Conservation (phyloP, 1,140 invertebrate species). For the Pseudomyrmex dendroicus region DNA sequence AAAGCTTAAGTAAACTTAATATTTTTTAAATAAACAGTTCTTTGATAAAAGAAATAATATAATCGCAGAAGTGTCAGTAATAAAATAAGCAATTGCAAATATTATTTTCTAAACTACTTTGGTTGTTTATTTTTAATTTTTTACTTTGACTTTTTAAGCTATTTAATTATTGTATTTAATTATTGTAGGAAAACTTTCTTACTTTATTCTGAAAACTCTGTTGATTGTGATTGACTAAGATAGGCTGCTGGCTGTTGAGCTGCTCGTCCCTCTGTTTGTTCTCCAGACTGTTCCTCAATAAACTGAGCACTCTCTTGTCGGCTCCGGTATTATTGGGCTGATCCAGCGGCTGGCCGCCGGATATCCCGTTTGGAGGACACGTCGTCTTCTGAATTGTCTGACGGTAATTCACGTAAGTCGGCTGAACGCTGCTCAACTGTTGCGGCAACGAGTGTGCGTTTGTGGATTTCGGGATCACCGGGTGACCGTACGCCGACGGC, state of each 20-base stretch:
- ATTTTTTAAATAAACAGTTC: too few species aligned
- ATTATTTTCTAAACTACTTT: neutral
- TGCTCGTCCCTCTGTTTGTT: conserved; percentile 87
- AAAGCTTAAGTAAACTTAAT: too few species aligned
- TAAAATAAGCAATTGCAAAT: neutral
- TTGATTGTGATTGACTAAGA: conserved; percentile 79
- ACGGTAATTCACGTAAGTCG: conserved; percentile 72
- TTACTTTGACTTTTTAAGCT: too few species aligned
- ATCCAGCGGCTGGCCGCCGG: conserved; percentile 62
- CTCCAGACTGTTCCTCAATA: conserved; percentile 89
- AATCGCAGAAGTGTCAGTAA: neutral
- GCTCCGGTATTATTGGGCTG: conserved; percentile 84
- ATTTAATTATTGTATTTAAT: too few species aligned
- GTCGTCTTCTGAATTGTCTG: conserved; percentile 63
- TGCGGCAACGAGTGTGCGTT: conserved; percentile 67
- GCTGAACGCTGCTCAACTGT: conserved; percentile 65
- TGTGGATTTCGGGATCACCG: conserved; percentile 63
- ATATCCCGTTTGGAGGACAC: neutral
- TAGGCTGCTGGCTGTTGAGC: conserved; percentile 81
- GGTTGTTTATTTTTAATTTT: too few species aligned
- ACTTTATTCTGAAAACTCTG: conserved; percentile 82
- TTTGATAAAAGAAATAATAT: too few species aligned
- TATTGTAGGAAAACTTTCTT: neutral
- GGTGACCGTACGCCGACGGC: conserved; percentile 69
- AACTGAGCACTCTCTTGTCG: conserved; percentile 88